Percentiles rank a stretch among this genome's conserved stretches.
These are phyloP conservation scores for Cottus gobio DNA, from an alignment of 2,113 vertebrate species.

Conservation along the genomic window DNA sequence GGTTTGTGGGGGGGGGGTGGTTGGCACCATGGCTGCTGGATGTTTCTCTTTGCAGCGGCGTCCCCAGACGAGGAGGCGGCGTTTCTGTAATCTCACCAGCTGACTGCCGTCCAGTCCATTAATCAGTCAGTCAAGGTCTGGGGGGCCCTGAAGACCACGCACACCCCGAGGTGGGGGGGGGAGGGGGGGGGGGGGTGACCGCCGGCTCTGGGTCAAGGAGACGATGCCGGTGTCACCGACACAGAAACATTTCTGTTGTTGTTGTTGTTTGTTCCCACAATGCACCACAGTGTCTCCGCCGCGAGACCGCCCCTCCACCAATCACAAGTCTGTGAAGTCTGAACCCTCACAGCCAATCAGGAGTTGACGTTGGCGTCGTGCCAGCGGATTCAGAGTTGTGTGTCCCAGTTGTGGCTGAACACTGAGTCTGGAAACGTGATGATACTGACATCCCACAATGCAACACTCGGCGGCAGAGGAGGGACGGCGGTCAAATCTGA, in stretches of 20 bases:
- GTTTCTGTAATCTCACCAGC: conserved; percentile 79
- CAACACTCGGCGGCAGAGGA: background rate
- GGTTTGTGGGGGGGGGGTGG: conserved; percentile 25
- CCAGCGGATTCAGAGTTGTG: background rate
- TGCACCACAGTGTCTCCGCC: background rate
- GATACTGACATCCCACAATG: conserved; percentile 11
- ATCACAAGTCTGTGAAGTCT: conserved; percentile 18
- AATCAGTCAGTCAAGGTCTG: conserved; percentile 79
- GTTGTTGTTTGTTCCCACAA: conserved; percentile 42
- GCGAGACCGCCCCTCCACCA: conserved; percentile 33
- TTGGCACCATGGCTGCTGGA: conserved; percentile 73
- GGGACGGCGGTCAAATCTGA: background rate
- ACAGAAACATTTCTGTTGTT: conserved; percentile 11
- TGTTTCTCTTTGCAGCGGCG: conserved; percentile 69
- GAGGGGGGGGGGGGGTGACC: conserved; percentile 3
- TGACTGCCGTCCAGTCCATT: conserved; percentile 81
- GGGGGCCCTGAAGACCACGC: conserved; percentile 51
- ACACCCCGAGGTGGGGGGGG: conserved; percentile 16
- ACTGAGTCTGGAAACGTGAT: background rate
- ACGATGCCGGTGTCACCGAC: conserved; percentile 29
- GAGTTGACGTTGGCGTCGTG: background rate
- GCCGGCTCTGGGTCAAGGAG: conserved; percentile 76
- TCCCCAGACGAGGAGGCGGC: conserved; percentile 68
- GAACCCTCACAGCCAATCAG: background rate
- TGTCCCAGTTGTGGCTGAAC: background rate